These are phyloP conservation scores for Imbricaverruca yamaguchii DNA, from an alignment of 2,888 invertebrate genomes.

Conservation along the genomic window DNA sequence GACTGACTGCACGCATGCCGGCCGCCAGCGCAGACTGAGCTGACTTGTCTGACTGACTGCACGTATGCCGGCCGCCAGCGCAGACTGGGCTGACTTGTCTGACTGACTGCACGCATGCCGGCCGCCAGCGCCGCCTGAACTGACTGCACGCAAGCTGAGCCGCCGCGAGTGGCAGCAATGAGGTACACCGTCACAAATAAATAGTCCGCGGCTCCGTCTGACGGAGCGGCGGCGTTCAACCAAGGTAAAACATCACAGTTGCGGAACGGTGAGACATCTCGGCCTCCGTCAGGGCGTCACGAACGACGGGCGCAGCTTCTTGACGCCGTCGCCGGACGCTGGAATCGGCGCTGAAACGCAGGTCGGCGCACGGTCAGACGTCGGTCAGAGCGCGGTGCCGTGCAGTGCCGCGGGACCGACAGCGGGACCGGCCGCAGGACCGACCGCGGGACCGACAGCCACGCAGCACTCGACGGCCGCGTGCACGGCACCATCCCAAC, in stretches of 20 bases:
- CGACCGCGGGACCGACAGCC: neutral
- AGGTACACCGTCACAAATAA: constrained; percentile 13
- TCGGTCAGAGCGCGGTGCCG: too few relatives aligned
- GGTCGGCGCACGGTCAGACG: too few relatives aligned
- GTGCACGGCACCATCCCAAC: too few relatives aligned
- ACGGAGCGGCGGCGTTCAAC: neutral
- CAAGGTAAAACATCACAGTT: constrained; percentile 21
- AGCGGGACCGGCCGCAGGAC: neutral
- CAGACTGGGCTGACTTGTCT: neutral
- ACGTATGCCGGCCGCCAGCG: neutral
- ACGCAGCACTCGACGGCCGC: too few relatives aligned
- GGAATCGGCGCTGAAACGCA: neutral
- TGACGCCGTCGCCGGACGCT: neutral
- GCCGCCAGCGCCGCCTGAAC: neutral
- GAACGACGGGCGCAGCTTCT: constrained; percentile 4
- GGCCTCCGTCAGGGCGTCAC: neutral
- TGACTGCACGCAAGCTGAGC: neutral
- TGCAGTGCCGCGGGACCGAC: neutral
- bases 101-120: neutral
- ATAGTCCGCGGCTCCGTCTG: neutral
- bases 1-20: neutral
- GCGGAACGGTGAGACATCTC: neutral
- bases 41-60: neutral
- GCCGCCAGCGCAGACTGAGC: neutral
- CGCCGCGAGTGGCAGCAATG: neutral